Evolutionary conservation across 1,140 invertebrate species (phyloP).

Genomic region (Frieseomelitta varia): DNA sequence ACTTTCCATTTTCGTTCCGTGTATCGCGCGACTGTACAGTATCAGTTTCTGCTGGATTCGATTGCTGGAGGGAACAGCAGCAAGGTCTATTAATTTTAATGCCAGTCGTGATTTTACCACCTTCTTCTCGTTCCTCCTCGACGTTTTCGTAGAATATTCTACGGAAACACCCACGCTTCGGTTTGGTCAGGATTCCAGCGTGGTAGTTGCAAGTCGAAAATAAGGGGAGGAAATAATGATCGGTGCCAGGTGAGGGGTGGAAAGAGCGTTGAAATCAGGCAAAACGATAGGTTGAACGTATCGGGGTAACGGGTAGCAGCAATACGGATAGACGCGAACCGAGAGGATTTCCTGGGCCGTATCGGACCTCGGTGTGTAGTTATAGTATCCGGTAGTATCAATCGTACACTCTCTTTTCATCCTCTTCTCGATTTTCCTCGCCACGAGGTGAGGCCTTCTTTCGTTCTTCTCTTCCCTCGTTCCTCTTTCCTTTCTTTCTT

Average conservation of each 20-base stretch:
- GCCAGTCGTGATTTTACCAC: background rate
- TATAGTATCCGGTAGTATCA: slow-evolving; percentile 41
- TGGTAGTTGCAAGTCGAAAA: background rate
- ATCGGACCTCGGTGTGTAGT: slow-evolving; percentile 26
- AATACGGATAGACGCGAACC: slow-evolving; percentile 29
- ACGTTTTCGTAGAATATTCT: background rate
- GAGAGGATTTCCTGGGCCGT: slow-evolving; percentile 56
- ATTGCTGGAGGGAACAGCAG: background rate
- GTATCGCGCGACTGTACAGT: no score
- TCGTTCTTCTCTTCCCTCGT: slow-evolving; percentile 17
- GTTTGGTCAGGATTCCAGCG: background rate
- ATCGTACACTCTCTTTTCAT: slow-evolving; percentile 19
- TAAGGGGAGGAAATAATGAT: background rate
- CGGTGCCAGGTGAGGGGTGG: background rate
- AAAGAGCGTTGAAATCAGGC: slow-evolving; percentile 4
- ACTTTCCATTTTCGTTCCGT: no score
- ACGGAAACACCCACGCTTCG: background rate
- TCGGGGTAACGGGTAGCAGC: background rate
- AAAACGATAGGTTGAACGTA: background rate
- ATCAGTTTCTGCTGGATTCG: background rate
- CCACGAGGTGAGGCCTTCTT: background rate
- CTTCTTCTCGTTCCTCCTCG: background rate
- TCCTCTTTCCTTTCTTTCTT: slow-evolving; percentile 11
- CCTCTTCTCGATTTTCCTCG: slow-evolving; percentile 13
- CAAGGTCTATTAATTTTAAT: slow-evolving; percentile 22